phyloP scores from a whole-genome alignment of 2,113 vertebrate genomes.

The Strix uralensis region DNA sequence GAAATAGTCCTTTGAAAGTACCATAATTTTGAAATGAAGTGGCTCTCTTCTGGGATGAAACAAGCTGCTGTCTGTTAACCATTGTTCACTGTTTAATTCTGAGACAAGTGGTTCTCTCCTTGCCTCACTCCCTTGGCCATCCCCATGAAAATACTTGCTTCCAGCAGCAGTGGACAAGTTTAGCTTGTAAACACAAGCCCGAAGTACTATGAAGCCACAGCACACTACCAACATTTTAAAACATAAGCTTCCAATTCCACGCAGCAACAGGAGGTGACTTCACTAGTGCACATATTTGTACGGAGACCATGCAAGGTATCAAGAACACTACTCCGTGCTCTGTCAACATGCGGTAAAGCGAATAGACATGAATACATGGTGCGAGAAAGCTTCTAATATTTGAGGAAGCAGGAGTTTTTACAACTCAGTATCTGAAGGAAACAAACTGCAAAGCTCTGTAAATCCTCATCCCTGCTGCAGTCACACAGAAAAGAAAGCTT shows the following conservation, averaged over 20 bases:
- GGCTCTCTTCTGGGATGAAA: background rate
- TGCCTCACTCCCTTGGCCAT: background rate
- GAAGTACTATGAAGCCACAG: background rate
- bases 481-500: background rate
- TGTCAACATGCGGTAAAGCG: background rate
- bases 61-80: background rate
- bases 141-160: background rate
- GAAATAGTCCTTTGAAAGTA: background rate
- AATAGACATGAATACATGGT: background rate
- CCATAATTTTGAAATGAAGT: background rate
- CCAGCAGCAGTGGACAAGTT: background rate
- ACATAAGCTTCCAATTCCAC: background rate
- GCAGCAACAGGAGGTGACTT: background rate
- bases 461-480: background rate
- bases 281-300: background rate
- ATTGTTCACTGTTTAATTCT: background rate
- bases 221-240: background rate
- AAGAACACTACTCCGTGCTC: background rate
- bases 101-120: background rate
- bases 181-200: background rate
- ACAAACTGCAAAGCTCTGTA: background rate
- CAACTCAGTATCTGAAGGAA: background rate
- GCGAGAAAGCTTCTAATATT: background rate
- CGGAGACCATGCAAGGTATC: background rate
- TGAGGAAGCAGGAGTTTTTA: background rate